Conservation (phyloP, 2,888 invertebrate species). For the Allophyes oxyacanthae region DNA sequence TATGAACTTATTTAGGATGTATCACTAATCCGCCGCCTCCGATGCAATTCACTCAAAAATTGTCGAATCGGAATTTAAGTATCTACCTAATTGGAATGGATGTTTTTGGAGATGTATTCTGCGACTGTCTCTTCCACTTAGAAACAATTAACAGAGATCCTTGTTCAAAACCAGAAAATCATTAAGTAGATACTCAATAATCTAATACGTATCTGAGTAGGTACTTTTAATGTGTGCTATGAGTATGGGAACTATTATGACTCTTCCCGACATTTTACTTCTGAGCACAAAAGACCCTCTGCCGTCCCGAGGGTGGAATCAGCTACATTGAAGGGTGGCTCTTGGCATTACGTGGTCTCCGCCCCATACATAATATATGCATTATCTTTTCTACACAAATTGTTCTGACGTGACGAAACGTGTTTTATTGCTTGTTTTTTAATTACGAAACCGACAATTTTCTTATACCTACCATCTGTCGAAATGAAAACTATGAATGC, state of each 20-base stretch:
- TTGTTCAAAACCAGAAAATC: constrained; percentile 11
- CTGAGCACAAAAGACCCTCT: constrained; percentile 56
- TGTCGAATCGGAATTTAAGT: not conserved
- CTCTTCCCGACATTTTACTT: constrained; percentile 61
- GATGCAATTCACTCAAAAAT: constrained; percentile 30
- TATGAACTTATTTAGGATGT: too few relatives aligned
- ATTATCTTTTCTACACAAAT: constrained; percentile 68
- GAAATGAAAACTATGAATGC: constrained; percentile 15
- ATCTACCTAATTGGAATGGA: too few relatives aligned
- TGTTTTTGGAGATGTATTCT: too few relatives aligned
- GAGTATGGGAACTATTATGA: constrained; percentile 39
- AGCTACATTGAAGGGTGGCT: constrained; percentile 70
- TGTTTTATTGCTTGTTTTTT: constrained; percentile 59
- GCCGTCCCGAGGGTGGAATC: constrained; percentile 71
- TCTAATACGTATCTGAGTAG: constrained; percentile 6
- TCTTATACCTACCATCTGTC: constrained; percentile 32
- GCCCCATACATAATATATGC: constrained; percentile 70
- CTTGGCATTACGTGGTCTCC: constrained; percentile 66
- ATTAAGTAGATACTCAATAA: constrained; percentile 24
- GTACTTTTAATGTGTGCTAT: constrained; percentile 10
- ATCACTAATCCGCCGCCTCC: not conserved
- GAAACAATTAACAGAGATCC: constrained; percentile 5
- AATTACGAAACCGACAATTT: constrained; percentile 34
- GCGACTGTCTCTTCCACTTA: constrained; percentile 7
- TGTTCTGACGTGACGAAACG: constrained; percentile 63